phyloP scores from a whole-genome alignment of 2,888 invertebrate species.

The Trachelus iudaicus region DNA sequence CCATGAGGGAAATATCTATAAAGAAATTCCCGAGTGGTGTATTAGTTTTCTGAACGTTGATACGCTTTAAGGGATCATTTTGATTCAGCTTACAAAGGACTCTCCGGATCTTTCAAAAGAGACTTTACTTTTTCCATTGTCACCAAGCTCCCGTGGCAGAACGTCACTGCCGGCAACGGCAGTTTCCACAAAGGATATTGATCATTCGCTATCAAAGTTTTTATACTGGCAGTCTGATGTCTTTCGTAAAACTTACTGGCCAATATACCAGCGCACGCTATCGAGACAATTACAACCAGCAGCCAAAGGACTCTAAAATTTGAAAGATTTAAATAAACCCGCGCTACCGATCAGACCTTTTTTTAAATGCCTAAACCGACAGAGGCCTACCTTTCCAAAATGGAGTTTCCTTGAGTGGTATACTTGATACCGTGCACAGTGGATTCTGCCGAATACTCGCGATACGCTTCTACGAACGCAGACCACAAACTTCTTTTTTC shows the following conservation, averaged over 20 bases:
- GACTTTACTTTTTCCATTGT: not conserved
- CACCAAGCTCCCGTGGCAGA: constrained; percentile 39
- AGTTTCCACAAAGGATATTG: constrained; percentile 43
- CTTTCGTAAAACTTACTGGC: constrained; percentile 43
- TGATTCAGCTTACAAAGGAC: constrained; percentile 25
- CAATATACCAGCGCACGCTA: constrained; percentile 34
- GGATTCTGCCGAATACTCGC: constrained; percentile 43
- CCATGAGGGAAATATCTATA: constrained; percentile 35
- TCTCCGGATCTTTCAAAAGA: constrained; percentile 7
- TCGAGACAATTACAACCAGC: constrained; percentile 35
- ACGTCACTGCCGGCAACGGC: constrained; percentile 41
- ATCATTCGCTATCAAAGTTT: constrained; percentile 42
- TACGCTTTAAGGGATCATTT: not conserved
- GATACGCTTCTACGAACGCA: constrained; percentile 34
- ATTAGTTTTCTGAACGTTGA: not conserved
- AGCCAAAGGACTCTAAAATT: constrained; percentile 42
- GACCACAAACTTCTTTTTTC: constrained; percentile 18
- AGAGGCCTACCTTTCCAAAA: constrained; percentile 33
- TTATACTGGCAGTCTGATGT: constrained; percentile 44
- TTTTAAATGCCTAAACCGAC: not conserved
- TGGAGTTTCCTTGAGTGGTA: constrained; percentile 39
- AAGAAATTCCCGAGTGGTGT: not conserved
- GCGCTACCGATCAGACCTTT: not conserved
- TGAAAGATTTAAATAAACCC: not conserved
- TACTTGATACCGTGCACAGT: constrained; percentile 48